These are phyloP conservation scores for Porites cylindrica DNA, from an alignment of 92 coral and sea anemone genomes.

Conservation along the genomic window DNA sequence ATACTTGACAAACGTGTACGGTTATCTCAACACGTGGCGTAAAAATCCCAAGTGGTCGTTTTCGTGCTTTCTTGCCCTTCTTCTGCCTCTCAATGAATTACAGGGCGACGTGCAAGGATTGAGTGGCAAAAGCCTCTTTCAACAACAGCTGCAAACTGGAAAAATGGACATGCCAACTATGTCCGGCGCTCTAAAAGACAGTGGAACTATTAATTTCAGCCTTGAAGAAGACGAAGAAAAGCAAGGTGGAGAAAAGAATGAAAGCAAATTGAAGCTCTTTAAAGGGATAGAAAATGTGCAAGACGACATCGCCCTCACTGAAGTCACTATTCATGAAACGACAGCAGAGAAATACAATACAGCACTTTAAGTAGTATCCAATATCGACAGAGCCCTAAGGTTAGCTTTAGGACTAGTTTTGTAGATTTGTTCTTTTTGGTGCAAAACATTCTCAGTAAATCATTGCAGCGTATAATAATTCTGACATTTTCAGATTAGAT, in stretches of 20 bases:
- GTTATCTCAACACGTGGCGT: slow-evolving; percentile 6
- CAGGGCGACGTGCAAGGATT: slow-evolving; percentile 5
- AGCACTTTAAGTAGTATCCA: not conserved
- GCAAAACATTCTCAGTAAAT: too few species aligned
- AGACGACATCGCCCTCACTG: not conserved
- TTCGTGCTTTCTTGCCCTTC: slow-evolving; percentile 13
- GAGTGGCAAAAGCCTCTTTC: not conserved
- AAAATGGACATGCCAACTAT: not conserved
- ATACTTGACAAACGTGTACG: not conserved
- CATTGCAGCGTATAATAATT: too few species aligned
- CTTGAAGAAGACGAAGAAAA: not conserved
- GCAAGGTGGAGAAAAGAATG: too few species aligned
- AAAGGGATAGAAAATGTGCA: not conserved
- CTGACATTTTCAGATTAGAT: too few species aligned
- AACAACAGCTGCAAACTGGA: slow-evolving; percentile 9
- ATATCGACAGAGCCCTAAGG: not conserved
- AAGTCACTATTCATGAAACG: not conserved
- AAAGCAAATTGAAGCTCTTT: not conserved
- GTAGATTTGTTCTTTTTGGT: too few species aligned
- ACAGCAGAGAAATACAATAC: not conserved
- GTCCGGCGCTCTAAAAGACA: not conserved
- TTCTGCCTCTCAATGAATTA: slow-evolving; percentile 9
- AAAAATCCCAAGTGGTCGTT: slow-evolving; percentile 12
- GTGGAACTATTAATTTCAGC: not conserved
- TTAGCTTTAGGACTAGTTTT: too few species aligned